phyloP scores from a whole-genome alignment of 1,140 invertebrate species.

The Carcinoscorpius rotundicauda region DNA sequence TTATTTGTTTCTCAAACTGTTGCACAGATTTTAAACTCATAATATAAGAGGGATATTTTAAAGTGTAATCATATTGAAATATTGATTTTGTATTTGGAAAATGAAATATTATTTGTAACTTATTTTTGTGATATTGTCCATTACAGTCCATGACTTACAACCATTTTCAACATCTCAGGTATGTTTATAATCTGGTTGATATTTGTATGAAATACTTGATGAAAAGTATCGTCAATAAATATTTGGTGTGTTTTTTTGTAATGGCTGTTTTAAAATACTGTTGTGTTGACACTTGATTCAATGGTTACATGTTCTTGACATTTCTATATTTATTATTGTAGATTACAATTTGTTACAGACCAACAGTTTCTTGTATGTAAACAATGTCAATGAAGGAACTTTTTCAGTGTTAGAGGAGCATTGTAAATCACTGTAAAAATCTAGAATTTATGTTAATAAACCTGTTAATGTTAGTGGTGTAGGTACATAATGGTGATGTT shows the following conservation, averaged over 20 bases:
- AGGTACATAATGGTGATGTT: no score
- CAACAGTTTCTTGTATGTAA: background rate
- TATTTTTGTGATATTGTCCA: constrained; percentile 18
- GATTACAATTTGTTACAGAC: background rate
- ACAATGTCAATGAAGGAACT: background rate
- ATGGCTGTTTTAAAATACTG: constrained; percentile 8
- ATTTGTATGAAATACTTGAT: no score
- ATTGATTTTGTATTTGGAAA: constrained; percentile 3
- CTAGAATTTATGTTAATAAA: no score
- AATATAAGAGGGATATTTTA: no score
- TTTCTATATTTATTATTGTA: background rate
- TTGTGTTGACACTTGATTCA: background rate
- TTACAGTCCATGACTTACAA: constrained; percentile 81
- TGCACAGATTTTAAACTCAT: no score
- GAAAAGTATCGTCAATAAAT: background rate
- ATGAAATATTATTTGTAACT: constrained; percentile 8
- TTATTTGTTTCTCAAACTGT: no score
- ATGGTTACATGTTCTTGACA: background rate
- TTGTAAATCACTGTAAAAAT: background rate
- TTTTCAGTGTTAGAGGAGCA: background rate
- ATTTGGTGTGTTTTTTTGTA: constrained; percentile 1
- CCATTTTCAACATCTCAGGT: constrained; percentile 61
- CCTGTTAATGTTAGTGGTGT: no score
- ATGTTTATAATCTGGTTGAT: constrained; percentile 8
- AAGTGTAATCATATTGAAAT: no score